A percentile compares a stretch with the other conserved stretches of the same genome.
Evolutionary conservation across 2,797 vertebrate species (phyloP).

Genomic region (Enteromius unitaeniatus): DNA sequence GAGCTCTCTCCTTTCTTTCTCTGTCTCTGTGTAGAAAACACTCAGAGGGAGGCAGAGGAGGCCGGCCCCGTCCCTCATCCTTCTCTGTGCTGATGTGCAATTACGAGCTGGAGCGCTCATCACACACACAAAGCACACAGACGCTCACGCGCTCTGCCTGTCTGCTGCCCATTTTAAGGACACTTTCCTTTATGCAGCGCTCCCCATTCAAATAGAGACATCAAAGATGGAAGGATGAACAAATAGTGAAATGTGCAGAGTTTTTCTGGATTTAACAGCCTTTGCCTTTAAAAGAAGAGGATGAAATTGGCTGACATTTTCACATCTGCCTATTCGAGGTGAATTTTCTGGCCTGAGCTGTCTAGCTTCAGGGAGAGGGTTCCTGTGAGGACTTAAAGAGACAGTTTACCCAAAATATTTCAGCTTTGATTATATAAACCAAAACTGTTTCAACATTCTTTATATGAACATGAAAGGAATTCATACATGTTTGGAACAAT

Average conservation of each 20-base stretch:
- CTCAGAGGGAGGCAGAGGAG: conserved; percentile 12
- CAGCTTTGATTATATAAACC: neutral
- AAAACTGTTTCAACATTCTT: neutral
- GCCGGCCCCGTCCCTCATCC: conserved; percentile 33
- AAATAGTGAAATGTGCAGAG: conserved; percentile 47
- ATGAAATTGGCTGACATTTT: conserved; percentile 43
- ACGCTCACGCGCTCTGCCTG: conserved; percentile 50
- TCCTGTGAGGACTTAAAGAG: neutral
- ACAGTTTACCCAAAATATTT: neutral
- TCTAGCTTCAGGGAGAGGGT: neutral
- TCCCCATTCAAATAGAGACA: conserved; percentile 59
- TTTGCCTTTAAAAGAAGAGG: conserved; percentile 8
- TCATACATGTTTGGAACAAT: neutral
- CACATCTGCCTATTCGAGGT: conserved; percentile 24
- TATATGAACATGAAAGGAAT: neutral
- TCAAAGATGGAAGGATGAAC: conserved; percentile 64
- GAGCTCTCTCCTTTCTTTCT: conserved; percentile 7
- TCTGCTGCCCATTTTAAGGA: conserved; percentile 46
- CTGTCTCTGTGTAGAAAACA: conserved; percentile 29
- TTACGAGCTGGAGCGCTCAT: conserved; percentile 54
- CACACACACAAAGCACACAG: conserved; percentile 50
- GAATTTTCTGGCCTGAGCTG: conserved; percentile 8
- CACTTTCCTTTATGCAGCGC: conserved; percentile 47
- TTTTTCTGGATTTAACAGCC: conserved; percentile 22
- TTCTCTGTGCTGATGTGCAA: conserved; percentile 49